These are phyloP conservation scores for Ferrisia virgata DNA, from an alignment of 2,888 invertebrate species.

Conservation along the genomic window DNA sequence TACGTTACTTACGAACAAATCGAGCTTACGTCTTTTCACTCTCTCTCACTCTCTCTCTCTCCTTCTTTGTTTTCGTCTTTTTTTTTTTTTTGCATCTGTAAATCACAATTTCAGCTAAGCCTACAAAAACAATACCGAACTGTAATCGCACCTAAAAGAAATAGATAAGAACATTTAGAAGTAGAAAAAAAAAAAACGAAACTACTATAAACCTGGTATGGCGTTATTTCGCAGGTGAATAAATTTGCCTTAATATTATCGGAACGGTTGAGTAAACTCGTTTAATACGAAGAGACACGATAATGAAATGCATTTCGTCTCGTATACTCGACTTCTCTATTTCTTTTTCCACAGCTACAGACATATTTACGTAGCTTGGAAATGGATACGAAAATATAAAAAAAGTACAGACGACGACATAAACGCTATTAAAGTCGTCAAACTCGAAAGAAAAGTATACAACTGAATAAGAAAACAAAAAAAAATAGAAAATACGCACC, in stretches of 20 bases:
- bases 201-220: neutral
- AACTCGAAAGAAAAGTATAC: too few relatives aligned
- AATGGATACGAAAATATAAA: too few relatives aligned
- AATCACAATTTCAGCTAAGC: too few relatives aligned
- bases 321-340: neutral
- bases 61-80: too few relatives aligned
- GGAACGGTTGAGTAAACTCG: neutral
- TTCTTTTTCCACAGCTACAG: neutral
- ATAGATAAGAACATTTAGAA: neutral
- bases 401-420: too few relatives aligned
- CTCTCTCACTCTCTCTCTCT: too few relatives aligned
- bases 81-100: too few relatives aligned
- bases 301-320: neutral
- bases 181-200: neutral
- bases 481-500: too few relatives aligned
- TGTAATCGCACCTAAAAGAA: neutral
- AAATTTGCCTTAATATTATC: neutral
- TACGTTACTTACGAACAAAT: neutral
- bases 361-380: too few relatives aligned
- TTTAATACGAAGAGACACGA: neutral
- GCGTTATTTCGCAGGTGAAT: neutral
- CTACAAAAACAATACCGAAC: neutral
- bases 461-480: too few relatives aligned
- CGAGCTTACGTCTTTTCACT: too few relatives aligned
- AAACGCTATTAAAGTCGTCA: too few relatives aligned